Percentiles rank a stretch among this genome's conserved stretches.
Evolutionary conservation across 2,113 vertebrate genomes (phyloP).

Genomic region (Lagopus leucura): DNA sequence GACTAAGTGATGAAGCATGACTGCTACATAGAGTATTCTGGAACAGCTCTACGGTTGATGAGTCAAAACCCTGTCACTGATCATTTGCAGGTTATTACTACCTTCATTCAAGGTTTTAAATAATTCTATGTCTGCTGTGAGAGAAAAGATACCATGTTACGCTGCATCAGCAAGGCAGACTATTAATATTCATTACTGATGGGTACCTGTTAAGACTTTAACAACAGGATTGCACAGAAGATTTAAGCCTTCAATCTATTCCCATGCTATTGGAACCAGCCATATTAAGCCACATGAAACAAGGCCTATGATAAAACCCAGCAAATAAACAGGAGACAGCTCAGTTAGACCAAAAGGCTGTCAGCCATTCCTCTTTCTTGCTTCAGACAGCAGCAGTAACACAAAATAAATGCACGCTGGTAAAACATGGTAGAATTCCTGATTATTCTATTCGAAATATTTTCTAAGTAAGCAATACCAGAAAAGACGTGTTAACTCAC

Average conservation of each 20-base stretch:
- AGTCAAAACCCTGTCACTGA: neutral
- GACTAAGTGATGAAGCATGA: neutral
- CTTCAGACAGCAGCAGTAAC: neutral
- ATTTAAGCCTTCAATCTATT: neutral
- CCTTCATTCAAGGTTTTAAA: neutral
- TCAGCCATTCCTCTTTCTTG: neutral
- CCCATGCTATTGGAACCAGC: rapidly evolving
- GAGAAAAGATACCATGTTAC: neutral
- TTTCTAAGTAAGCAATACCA: neutral
- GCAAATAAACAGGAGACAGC: neutral
- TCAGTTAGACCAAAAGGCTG: neutral
- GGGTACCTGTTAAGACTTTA: neutral
- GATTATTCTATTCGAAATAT: neutral
- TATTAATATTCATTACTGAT: neutral
- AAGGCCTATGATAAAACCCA: neutral
- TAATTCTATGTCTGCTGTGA: neutral
- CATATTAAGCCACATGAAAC: neutral
- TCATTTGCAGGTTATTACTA: neutral
- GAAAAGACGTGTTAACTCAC: neutral
- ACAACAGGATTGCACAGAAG: neutral
- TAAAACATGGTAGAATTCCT: neutral
- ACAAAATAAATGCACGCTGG: neutral
- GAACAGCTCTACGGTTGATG: neutral
- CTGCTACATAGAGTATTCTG: neutral
- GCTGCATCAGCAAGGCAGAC: neutral